Evolutionary conservation across 2,797 vertebrate genomes (phyloP).

Genomic region (Chelmon rostratus): DNA sequence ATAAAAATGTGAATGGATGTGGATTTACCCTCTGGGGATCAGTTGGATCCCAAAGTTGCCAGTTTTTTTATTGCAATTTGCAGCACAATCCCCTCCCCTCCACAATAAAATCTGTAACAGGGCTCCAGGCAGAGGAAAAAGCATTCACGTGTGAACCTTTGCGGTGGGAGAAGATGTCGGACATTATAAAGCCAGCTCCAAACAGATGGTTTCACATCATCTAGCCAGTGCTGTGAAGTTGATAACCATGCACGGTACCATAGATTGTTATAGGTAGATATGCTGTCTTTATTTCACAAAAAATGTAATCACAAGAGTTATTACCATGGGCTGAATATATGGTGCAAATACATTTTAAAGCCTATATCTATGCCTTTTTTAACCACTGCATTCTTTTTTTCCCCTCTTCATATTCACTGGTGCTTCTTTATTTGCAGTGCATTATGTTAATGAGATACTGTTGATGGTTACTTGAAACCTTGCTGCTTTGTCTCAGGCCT

Average conservation of each 20-base stretch:
- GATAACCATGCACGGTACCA: too few relatives aligned
- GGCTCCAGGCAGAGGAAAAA: not conserved
- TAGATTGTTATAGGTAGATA: too few relatives aligned
- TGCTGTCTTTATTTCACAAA: not conserved
- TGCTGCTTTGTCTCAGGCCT: not conserved
- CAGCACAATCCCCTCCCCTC: not conserved
- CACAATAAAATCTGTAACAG: not conserved
- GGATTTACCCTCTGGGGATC: not conserved
- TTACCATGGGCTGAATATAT: not conserved
- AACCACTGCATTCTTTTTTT: not conserved
- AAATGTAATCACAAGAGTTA: not conserved
- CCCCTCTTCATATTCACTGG: not conserved
- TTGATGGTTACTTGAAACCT: not conserved
- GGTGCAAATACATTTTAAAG: not conserved
- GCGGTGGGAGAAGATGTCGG: not conserved
- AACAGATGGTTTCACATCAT: not conserved
- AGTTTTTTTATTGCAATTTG: not conserved
- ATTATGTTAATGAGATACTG: not conserved
- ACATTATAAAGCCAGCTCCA: too few relatives aligned
- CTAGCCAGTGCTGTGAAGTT: too few relatives aligned
- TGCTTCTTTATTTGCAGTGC: not conserved
- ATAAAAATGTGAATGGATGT: too few relatives aligned
- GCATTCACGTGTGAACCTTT: not conserved
- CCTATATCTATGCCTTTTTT: not conserved
- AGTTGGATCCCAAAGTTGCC: not conserved